phyloP scores from a whole-genome alignment of 1,140 invertebrate genomes.

The Heliconius hewitsoni region DNA sequence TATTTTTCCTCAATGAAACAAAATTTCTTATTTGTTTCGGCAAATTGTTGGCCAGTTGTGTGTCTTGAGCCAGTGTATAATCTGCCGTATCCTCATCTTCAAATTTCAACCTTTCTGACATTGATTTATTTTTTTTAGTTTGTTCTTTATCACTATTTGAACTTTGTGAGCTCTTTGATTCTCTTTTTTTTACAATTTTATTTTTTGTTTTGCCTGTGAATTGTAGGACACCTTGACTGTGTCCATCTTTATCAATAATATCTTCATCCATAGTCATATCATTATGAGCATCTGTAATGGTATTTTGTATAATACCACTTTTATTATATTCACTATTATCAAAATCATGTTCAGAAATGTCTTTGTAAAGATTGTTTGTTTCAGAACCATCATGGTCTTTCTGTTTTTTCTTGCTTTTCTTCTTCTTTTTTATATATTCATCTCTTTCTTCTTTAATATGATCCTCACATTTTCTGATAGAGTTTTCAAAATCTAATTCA shows the following conservation, averaged over 20 bases:
- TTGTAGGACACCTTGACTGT: not conserved
- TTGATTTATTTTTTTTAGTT: slow-evolving; percentile 26
- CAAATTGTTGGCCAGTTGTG: not conserved
- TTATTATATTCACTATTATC: not conserved
- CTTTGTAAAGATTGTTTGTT: not conserved
- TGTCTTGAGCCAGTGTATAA: slow-evolving; percentile 2
- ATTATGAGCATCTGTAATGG: not conserved
- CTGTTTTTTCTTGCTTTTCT: slow-evolving; percentile 22
- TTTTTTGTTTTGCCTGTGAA: not conserved
- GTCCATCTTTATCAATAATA: not conserved
- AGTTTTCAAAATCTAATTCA: not conserved
- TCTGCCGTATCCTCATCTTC: slow-evolving; percentile 50
- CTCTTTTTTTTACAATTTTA: slow-evolving; percentile 1
- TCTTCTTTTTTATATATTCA: slow-evolving; percentile 24
- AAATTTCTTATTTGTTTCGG: slow-evolving; percentile 44
- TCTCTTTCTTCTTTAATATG: slow-evolving; percentile 1
- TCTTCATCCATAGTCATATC: not conserved
- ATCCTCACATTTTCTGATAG: not conserved
- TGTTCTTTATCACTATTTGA: not conserved
- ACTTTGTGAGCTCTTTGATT: slow-evolving; percentile 6
- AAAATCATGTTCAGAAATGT: not conserved
- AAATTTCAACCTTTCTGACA: slow-evolving; percentile 58
- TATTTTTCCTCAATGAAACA: slow-evolving; percentile 44
- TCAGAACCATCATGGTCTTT: not conserved
- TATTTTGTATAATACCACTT: not conserved